Evolutionary conservation across 2,797 vertebrate species (phyloP).

Genomic region (Aldrovandia affinis): DNA sequence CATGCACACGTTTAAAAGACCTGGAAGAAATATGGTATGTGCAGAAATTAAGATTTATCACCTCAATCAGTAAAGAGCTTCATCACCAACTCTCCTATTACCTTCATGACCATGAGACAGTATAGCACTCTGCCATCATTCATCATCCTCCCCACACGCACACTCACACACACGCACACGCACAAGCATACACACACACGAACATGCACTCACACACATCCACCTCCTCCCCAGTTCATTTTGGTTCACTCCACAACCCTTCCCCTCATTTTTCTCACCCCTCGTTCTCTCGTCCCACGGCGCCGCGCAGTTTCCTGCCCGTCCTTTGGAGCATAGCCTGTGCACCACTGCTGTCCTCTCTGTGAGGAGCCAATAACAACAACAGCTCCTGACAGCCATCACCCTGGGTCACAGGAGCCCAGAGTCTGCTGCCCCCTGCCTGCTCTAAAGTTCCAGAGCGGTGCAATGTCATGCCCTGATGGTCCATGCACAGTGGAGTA

Average conservation of each 20-base stretch:
- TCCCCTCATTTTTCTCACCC: background rate
- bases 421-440: background rate
- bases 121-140: background rate
- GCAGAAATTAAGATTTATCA: constrained; percentile 48
- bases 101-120: background rate
- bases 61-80: constrained; percentile 23
- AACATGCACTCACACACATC: background rate
- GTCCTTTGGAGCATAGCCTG: background rate
- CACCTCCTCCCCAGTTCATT: background rate
- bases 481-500: background rate
- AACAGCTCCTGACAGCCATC: background rate
- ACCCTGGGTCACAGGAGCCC: background rate
- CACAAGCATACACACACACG: background rate
- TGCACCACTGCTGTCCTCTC: background rate
- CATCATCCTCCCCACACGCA: constrained; percentile 6
- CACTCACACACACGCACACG: background rate
- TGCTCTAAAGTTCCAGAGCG: background rate
- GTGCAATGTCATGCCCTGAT: background rate
- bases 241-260: background rate
- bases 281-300: background rate
- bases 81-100: constrained; percentile 10
- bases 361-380: background rate
- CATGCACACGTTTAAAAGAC: background rate
- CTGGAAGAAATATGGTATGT: constrained; percentile 25
- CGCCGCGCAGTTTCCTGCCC: background rate